phyloP scores from a whole-genome alignment of 2,888 invertebrate genomes.

The Mayetiola destructor region DNA sequence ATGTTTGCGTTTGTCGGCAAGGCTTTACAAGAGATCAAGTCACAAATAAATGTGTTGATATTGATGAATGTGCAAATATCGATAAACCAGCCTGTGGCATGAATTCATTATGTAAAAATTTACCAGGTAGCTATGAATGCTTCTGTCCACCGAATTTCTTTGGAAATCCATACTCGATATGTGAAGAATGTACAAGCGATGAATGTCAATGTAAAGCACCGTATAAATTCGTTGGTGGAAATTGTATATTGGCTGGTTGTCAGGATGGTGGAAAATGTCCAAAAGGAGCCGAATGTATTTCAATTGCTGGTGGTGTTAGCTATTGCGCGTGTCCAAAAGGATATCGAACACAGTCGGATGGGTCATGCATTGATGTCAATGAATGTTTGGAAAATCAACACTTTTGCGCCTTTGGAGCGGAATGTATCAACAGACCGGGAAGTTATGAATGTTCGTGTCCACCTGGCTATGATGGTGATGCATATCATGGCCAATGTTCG shows the following conservation, averaged over 20 bases:
- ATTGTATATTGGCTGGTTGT: constrained; percentile 74
- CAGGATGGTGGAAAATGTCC: constrained; percentile 68
- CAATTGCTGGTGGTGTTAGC: constrained; percentile 77
- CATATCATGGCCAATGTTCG: constrained; percentile 66
- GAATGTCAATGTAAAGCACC: constrained; percentile 80
- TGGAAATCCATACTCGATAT: constrained; percentile 77
- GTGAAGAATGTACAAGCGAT: constrained; percentile 69
- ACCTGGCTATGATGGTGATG: constrained; percentile 64
- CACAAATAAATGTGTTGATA: constrained; percentile 64
- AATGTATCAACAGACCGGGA: constrained; percentile 67
- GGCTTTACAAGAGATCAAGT: constrained; percentile 67
- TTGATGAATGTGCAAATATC: constrained; percentile 67
- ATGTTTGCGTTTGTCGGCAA: constrained; percentile 78
- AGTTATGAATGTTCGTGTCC: constrained; percentile 70
- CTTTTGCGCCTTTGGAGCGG: constrained; percentile 74
- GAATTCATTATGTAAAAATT: constrained; percentile 80
- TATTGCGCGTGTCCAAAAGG: constrained; percentile 89
- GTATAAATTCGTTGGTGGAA: constrained; percentile 67
- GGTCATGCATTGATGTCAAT: constrained; percentile 72
- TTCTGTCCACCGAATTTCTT: constrained; percentile 77
- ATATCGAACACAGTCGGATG: constrained; percentile 57
- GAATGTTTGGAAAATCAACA: constrained; percentile 65
- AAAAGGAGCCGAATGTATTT: constrained; percentile 75
- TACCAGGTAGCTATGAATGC: constrained; percentile 87
- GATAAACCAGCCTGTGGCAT: constrained; percentile 72